Evolutionary conservation across 2,888 invertebrate genomes (phyloP).

Genomic region (Eulithis testata): DNA sequence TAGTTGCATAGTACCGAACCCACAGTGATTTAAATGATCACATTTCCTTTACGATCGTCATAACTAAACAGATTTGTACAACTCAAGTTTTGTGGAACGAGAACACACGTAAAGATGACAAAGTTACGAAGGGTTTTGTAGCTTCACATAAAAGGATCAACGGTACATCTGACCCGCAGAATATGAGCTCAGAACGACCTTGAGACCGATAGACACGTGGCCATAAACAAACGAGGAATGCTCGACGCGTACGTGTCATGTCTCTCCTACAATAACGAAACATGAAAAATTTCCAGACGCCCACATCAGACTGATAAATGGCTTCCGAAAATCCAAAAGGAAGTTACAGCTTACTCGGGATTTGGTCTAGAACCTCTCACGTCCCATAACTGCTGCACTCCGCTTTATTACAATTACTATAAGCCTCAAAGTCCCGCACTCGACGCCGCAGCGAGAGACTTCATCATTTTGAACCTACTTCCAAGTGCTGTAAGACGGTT

Average conservation of each 20-base stretch:
- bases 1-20: conserved; percentile 49
- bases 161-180: conserved; percentile 32
- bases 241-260: conserved; percentile 75
- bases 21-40: conserved; percentile 49
- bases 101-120: conserved; percentile 26
- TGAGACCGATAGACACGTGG: conserved; percentile 59
- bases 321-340: conserved; percentile 86
- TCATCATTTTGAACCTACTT: conserved; percentile 83
- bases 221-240: conserved; percentile 69
- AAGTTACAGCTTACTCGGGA: conserved; percentile 86
- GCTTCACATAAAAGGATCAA: conserved; percentile 26
- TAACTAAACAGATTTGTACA: conserved; percentile 41
- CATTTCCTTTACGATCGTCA: conserved; percentile 46
- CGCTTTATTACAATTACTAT: conserved; percentile 85
- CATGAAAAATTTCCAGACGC: conserved; percentile 85
- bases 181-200: conserved; percentile 47
- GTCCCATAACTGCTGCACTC: conserved; percentile 85
- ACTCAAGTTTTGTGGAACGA: conserved; percentile 33
- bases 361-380: conserved; percentile 85
- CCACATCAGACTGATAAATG: conserved; percentile 85
- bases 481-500: conserved; percentile 79
- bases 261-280: conserved; percentile 82
- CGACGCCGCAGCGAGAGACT: conserved; percentile 70
- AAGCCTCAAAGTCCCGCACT: conserved; percentile 85
- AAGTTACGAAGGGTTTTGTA: conserved; percentile 2